phyloP scores from a whole-genome alignment of 2,888 invertebrate species.

The Rhingia campestris region DNA sequence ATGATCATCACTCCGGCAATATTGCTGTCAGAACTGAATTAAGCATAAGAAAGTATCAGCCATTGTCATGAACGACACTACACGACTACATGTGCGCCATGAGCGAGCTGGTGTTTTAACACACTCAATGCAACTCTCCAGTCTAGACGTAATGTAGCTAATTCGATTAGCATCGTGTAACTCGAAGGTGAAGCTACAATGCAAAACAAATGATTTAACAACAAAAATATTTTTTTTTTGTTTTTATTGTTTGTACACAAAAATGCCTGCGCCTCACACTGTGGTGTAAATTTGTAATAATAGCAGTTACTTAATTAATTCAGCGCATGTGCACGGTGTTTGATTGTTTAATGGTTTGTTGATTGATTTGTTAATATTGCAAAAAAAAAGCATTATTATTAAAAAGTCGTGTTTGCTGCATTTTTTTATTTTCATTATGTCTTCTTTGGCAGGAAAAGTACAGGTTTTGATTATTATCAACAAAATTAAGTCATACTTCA shows the following conservation, averaged over 20 bases:
- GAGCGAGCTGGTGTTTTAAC: not conserved
- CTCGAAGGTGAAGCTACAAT: conserved; percentile 49
- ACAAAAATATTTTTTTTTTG: conserved; percentile 11
- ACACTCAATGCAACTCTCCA: conserved; percentile 14
- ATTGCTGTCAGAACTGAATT: not conserved
- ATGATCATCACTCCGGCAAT: not conserved
- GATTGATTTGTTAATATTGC: conserved; percentile 50
- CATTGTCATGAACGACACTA: not conserved
- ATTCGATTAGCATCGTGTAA: conserved; percentile 40
- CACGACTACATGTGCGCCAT: not conserved
- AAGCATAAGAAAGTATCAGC: not conserved
- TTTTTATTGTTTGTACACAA: not conserved
- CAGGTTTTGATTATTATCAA: conserved; percentile 25
- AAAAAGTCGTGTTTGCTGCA: conserved; percentile 33
- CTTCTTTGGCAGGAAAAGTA: not conserved
- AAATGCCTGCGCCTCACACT: conserved; percentile 3
- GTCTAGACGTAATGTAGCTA: conserved; percentile 49
- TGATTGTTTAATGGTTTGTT: conserved; percentile 40
- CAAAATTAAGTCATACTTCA: conserved; percentile 29
- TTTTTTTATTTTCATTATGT: not conserved
- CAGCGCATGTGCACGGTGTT: conserved; percentile 47
- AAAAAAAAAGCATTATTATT: not conserved
- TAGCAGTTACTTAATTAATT: conserved; percentile 40
- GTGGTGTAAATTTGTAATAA: conserved; percentile 51
- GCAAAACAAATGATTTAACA: conserved; percentile 43